Evolutionary conservation across 2,797 vertebrate species (phyloP).

Genomic region (Limnodromus scolopaceus): DNA sequence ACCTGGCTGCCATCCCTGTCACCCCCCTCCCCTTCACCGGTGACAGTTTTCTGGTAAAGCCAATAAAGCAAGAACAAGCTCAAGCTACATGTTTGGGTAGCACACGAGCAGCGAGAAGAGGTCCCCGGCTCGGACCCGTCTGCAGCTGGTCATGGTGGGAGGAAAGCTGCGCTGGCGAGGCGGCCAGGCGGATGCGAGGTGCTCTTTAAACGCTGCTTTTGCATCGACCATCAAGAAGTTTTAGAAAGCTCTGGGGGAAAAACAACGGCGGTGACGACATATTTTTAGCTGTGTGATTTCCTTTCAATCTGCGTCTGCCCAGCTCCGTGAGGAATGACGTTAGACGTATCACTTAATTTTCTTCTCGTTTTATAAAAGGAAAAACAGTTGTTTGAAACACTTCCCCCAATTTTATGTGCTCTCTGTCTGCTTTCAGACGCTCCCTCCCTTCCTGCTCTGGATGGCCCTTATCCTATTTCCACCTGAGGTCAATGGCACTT

Average conservation of each 20-base stretch:
- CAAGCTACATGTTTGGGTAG: not conserved
- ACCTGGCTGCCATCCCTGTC: not conserved
- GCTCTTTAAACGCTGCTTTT: constrained; percentile 22
- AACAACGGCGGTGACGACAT: constrained; percentile 1
- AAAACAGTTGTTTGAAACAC: constrained; percentile 57
- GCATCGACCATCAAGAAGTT: not conserved
- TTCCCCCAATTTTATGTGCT: constrained; percentile 63
- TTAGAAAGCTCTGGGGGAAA: constrained; percentile 4
- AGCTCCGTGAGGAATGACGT: constrained; percentile 21
- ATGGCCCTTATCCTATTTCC: constrained; percentile 69
- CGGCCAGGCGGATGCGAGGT: not conserved
- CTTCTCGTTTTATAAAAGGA: constrained; percentile 48
- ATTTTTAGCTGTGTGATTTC: constrained; percentile 51
- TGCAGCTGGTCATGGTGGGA: not conserved
- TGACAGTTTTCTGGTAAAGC: not conserved
- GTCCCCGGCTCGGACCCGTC: accelerated
- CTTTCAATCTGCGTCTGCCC: constrained; percentile 35
- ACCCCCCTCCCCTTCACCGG: not conserved
- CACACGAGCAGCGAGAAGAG: not conserved
- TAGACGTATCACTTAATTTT: constrained; percentile 32
- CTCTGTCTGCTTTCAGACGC: constrained; percentile 66
- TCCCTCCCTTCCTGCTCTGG: constrained; percentile 67
- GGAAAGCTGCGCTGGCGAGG: not conserved
- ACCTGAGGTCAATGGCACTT: constrained; percentile 71
- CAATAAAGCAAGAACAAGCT: not conserved